Conservation (phyloP, 2,113 vertebrate species). For the Catharus fuscescens region DNA sequence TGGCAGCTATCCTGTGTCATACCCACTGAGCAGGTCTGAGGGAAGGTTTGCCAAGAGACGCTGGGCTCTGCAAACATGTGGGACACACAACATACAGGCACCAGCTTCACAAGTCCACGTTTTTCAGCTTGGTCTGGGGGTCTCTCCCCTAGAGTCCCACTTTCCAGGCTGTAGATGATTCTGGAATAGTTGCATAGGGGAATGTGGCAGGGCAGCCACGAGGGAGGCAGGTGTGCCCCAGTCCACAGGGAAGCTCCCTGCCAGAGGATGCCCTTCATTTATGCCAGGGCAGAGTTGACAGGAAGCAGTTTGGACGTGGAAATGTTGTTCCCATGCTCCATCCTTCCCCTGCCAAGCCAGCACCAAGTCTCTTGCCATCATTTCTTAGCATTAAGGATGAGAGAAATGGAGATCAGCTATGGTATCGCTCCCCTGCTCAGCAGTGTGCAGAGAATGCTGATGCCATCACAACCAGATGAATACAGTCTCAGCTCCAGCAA, state of each 20-base stretch:
- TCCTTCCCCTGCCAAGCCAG: neutral
- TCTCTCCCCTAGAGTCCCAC: neutral
- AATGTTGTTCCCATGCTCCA: neutral
- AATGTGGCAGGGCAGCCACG: fast-evolving
- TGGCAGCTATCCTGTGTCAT: neutral
- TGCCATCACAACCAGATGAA: neutral
- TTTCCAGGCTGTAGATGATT: neutral
- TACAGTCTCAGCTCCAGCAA: neutral
- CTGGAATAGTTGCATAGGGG: neutral
- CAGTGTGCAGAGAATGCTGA: fast-evolving
- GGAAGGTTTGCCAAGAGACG: neutral
- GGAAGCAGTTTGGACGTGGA: neutral
- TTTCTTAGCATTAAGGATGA: neutral
- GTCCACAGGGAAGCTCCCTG: neutral
- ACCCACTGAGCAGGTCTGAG: neutral
- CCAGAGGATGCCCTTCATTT: neutral
- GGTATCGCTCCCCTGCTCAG: neutral
- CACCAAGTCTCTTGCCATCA: fast-evolving
- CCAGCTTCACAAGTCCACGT: fast-evolving
- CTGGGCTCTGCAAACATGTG: fast-evolving
- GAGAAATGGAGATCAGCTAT: neutral
- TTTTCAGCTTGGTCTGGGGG: fast-evolving
- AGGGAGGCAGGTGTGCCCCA: neutral
- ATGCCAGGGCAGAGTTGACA: neutral
- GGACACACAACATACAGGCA: neutral